Percentiles rank a stretch among this genome's conserved stretches.
Evolutionary conservation across 2,797 vertebrate genomes (phyloP).

Genomic region (Rhinichthys osculus): DNA sequence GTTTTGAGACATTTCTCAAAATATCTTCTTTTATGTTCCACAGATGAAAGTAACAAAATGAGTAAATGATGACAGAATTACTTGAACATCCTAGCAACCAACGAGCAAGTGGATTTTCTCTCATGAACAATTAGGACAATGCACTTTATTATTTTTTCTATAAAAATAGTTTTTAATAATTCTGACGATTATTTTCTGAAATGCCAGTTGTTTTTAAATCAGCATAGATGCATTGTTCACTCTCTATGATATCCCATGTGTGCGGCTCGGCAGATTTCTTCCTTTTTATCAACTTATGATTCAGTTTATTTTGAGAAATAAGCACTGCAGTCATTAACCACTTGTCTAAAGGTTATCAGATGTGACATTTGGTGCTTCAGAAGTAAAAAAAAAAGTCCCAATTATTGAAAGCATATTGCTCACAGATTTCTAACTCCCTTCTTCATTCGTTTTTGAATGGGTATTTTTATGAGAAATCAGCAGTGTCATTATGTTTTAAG

Average conservation of each 20-base stretch:
- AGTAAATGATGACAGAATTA: too few species aligned
- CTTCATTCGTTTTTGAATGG: background rate
- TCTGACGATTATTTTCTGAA: background rate
- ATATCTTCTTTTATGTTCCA: too few species aligned
- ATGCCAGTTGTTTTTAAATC: background rate
- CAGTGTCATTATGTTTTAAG: slow-evolving; percentile 16
- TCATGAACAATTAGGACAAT: background rate
- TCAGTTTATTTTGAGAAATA: background rate
- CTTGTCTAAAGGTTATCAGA: slow-evolving; percentile 15
- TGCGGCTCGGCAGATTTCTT: background rate
- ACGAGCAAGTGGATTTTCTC: background rate
- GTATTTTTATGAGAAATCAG: slow-evolving; percentile 17
- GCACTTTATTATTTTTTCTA: background rate
- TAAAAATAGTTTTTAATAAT: background rate
- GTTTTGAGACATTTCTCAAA: too few species aligned
- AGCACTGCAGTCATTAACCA: background rate
- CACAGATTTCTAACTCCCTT: background rate
- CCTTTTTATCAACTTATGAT: background rate
- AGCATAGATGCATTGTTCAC: background rate
- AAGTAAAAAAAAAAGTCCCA: background rate
- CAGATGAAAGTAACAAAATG: too few species aligned
- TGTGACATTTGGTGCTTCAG: too few species aligned
- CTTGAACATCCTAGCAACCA: background rate
- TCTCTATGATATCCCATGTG: background rate
- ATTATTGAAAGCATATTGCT: slow-evolving; percentile 9